Evolutionary conservation across 2,113 vertebrate genomes (phyloP).

Genomic region (Thalassarche chlororhynchos): DNA sequence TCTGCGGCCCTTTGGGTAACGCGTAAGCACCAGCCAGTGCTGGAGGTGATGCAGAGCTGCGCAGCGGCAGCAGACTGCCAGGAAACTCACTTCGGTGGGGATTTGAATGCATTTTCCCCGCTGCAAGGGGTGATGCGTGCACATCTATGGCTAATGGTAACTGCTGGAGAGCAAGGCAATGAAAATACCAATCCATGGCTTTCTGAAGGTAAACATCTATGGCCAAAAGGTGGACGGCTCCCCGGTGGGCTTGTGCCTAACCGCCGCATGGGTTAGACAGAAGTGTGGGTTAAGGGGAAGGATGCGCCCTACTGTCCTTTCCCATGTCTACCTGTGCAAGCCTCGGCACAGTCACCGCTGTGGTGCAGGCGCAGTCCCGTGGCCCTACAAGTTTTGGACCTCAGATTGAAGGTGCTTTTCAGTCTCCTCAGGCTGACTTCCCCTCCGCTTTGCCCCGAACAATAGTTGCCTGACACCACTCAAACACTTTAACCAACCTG

Average conservation of each 20-base stretch:
- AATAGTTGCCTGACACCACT: neutral
- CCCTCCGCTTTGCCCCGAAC: neutral
- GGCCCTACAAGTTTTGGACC: neutral
- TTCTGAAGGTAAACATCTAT: neutral
- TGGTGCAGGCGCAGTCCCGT: rapidly evolving
- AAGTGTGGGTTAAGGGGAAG: neutral
- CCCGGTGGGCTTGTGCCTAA: neutral
- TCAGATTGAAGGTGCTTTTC: neutral
- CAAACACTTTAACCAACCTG: constrained; percentile 35
- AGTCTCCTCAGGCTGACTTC: constrained; percentile 38
- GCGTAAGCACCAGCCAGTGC: neutral
- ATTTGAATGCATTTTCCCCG: neutral
- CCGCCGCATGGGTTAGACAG: neutral
- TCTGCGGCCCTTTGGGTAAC: neutral
- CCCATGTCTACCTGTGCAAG: neutral
- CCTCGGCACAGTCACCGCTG: neutral
- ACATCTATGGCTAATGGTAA: neutral
- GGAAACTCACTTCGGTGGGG: neutral
- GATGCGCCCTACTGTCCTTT: neutral
- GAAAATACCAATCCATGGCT: neutral
- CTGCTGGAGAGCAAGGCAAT: neutral
- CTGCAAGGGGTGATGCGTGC: neutral
- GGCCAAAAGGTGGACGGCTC: neutral
- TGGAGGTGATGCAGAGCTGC: neutral
- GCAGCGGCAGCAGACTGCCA: neutral